Evolutionary conservation across 1,140 invertebrate genomes (phyloP).

Genomic region (Monomorium pharaonis): DNA sequence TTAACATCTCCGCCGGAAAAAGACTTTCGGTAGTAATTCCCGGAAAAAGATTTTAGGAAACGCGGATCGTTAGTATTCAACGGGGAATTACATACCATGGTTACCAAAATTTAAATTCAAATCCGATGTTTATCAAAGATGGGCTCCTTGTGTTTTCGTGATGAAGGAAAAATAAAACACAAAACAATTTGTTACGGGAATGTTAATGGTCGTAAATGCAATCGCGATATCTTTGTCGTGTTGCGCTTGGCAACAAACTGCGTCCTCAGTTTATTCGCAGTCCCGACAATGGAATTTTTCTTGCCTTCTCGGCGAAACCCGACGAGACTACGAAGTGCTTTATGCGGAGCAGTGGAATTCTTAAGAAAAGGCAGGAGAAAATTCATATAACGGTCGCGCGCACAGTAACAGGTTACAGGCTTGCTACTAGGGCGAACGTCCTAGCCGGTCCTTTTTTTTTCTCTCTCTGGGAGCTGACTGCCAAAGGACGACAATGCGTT

Average conservation of each 20-base stretch:
- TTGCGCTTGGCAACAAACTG: background rate
- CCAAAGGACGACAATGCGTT: slow-evolving; percentile 10
- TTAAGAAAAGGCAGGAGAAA: background rate
- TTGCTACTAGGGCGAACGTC: slow-evolving; percentile 2
- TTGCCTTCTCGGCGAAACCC: background rate
- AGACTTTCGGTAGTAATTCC: background rate
- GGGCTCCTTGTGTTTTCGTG: background rate
- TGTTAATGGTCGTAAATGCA: background rate
- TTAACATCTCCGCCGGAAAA: slow-evolving; percentile 48
- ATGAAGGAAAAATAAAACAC: background rate
- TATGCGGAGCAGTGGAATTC: background rate
- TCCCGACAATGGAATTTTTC: background rate
- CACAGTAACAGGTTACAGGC: slow-evolving; percentile 47
- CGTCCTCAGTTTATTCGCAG: background rate
- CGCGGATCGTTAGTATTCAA: slow-evolving; percentile 48
- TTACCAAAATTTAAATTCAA: slow-evolving; percentile 18
- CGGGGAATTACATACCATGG: background rate
- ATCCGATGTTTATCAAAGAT: background rate
- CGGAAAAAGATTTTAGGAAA: background rate
- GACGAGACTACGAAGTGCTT: slow-evolving; percentile 9
- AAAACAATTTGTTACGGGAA: background rate
- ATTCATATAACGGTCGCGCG: background rate
- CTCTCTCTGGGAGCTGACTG: slow-evolving; percentile 4
- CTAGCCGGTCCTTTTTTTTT: background rate
- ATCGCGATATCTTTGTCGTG: background rate